Conservation (phyloP, 2,797 vertebrate genomes). For the Simalia tracyae region DNA sequence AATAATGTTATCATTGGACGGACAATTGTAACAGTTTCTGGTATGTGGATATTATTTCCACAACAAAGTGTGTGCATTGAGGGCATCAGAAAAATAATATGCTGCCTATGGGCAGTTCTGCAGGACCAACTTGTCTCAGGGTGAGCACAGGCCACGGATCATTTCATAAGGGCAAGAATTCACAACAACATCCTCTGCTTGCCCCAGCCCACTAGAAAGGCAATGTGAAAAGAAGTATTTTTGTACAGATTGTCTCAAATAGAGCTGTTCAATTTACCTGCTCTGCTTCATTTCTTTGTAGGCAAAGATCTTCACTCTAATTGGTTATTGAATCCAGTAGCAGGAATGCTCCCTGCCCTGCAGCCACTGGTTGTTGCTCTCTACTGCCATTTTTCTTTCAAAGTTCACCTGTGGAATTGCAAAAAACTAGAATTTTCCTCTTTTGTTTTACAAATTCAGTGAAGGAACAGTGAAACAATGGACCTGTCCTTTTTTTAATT, state of each 20-base stretch:
- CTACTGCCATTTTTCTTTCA: neutral
- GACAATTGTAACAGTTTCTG: neutral
- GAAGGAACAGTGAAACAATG: neutral
- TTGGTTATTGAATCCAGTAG: neutral
- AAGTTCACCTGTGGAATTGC: neutral
- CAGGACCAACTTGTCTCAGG: neutral
- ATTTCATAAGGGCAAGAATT: neutral
- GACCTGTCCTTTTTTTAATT: neutral
- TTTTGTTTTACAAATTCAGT: too few species aligned
- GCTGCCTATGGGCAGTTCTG: neutral
- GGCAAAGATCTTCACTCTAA: neutral
- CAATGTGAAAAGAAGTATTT: neutral
- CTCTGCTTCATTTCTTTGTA: neutral
- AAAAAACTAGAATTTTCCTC: neutral
- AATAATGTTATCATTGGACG: neutral
- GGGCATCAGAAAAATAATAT: neutral
- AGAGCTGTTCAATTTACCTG: neutral
- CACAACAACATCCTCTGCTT: neutral
- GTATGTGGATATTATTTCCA: neutral
- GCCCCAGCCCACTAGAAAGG: neutral
- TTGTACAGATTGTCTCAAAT: neutral
- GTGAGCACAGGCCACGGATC: neutral
- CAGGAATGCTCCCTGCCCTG: neutral
- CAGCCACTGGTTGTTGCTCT: neutral
- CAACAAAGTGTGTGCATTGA: neutral